Base-by-base conservation (phyloP, 2,113 vertebrate genomes). In the Amia ocellicauda region DNA sequence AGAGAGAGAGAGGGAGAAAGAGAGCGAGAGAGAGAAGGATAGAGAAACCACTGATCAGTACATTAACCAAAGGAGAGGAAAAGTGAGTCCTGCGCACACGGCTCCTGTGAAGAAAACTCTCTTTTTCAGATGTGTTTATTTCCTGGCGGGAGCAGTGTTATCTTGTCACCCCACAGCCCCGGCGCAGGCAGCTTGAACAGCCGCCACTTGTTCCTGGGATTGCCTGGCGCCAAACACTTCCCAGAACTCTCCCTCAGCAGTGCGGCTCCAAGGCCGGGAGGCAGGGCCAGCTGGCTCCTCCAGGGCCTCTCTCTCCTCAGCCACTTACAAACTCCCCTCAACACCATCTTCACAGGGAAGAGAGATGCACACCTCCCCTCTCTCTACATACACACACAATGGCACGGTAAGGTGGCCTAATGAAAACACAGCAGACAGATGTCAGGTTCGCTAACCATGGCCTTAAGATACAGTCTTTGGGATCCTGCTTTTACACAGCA, bases 21-120 rank as follows among this genome's bases (percentile, higher is more conserved):
- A 58, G 60, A 67, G 43, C 20, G 60, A 68, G 47, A 53, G 40
- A 49, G 42, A 68, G 59, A 69, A 67, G 64, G 16, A n/a, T n/a
- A n/a, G 50, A 19, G 42, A 69, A n/a, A 26, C 54, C 27, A 3
- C n/a, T 28, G 50, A 10, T 5, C 50, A 52, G 19, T 11, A 2
- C 17, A 40, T n/a, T 58, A 26, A 9, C 20, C 31, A 11, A 36
- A 36, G 5, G 31, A 7, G 31, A 11, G 31, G 5, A 11, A 5
- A 36, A 36, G 5, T 11, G 31, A 36, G 31, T 36, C 5, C 5
- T 36, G 31, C 5, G 5, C 1, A 36, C 31, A 36, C 11, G 5
- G 5, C 11, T 36, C 31, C 31, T 36, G n/a, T n/a, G n/a, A n/a
- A n/a, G n/a, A n/a, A n/a, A n/a, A n/a, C 2, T 47, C 45, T 47